Evolutionary conservation across 2,113 vertebrate species (phyloP), one percentile per base, ranked within the genome.

Genomic region (Aphyosemion australe): DNA sequence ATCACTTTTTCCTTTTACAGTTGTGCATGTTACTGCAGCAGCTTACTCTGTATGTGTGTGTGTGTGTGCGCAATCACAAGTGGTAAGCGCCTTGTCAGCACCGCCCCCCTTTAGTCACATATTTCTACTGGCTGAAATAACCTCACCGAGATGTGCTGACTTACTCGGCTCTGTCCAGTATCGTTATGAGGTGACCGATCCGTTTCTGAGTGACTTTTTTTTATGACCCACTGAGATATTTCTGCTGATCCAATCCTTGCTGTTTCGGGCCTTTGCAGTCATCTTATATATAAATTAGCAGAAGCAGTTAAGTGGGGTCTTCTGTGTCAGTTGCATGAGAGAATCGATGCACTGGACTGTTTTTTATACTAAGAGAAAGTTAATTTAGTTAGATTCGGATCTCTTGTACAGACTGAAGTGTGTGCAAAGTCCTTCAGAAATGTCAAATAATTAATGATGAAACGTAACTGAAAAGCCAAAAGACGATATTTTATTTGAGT

Each of bases 71-170:
- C 61, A 62, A 6, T 43, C 72, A 65, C 16, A 0, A 39, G 42
- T 61, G 41, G 50, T 15, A 1, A 67, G 62, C 6, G 74, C 73
- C 47, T 52, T 12, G n/a, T 88, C 84, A 86, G 87, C 83, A 65
- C 20, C 79, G 72, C 61, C 51, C 13, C 56, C 26, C 26, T 63
- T 43, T 20, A 32, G 69, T 67, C 58, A 47, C 3, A 55, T 47
- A 15, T 32, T 69, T 56, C 7, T 42, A 15, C 39, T 14, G 58
- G 59, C 65, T 66, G 61, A 63, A 26, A 65, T 21, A 31, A 63
- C 41, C 9, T 8, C 12, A 10, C 34, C 12, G 18, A 67, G 50
- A 59, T 42, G 46, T 43, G 43, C 62, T 41, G 54, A 47, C 53
- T 66, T 64, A 31, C 65, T 66, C 42, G 18, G 46, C 31, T 47